Percentiles rank a stretch among this genome's conserved stretches.
phyloP scores from a whole-genome alignment of 2,113 vertebrate species.

The Lepus americanus region DNA sequence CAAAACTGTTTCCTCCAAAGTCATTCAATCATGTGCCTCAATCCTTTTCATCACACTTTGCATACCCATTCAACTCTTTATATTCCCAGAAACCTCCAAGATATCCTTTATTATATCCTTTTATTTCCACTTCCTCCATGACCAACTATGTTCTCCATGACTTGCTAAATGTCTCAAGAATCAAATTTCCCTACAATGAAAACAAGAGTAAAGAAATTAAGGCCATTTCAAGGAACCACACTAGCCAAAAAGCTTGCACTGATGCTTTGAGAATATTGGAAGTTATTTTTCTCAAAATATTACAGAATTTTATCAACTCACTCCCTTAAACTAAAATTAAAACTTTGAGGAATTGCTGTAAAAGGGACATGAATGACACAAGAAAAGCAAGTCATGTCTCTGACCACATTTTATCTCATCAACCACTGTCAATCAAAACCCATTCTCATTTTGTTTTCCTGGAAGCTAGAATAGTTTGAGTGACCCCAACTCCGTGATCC shows the following conservation, averaged over 20 bases:
- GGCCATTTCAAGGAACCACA: neutral
- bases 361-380: neutral
- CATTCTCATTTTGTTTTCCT: neutral
- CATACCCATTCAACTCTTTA: neutral
- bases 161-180: neutral
- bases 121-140: too few species aligned
- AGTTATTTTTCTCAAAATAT: neutral
- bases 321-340: neutral
- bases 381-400: neutral
- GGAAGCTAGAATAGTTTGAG: neutral
- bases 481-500: too few species aligned
- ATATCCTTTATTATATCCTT: neutral
- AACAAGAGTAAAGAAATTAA: neutral
- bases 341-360: neutral
- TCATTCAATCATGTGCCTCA: neutral
- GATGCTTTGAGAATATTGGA: neutral
- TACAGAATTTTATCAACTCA: neutral
- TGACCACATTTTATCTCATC: neutral
- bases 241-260: neutral
- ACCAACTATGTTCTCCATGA: neutral
- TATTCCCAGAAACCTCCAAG: neutral
- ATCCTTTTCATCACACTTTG: neutral
- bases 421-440: neutral
- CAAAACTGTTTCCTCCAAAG: neutral
- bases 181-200: neutral